Evolutionary conservation across 2,113 vertebrate genomes (phyloP).

Genomic region (Daubentonia madagascariensis): DNA sequence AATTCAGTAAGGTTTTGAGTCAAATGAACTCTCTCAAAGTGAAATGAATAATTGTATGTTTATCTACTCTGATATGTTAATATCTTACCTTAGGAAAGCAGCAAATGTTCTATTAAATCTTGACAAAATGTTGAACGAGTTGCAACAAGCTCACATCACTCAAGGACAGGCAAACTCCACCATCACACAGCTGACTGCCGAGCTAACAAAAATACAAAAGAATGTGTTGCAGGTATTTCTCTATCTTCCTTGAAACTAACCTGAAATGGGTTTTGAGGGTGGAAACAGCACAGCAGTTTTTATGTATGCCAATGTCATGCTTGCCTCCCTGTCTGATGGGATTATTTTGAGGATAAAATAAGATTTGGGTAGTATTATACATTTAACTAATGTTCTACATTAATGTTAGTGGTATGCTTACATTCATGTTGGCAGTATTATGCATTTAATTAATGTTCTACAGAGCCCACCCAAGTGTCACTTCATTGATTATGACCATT

Average conservation of each 20-base stretch:
- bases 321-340: not conserved
- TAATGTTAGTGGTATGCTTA: not conserved
- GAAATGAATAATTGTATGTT: slow-evolving; percentile 48
- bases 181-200: slow-evolving; percentile 72
- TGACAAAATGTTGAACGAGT: slow-evolving; percentile 71
- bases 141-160: slow-evolving; percentile 80
- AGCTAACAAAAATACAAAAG: slow-evolving; percentile 70
- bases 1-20: slow-evolving; percentile 45
- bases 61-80: slow-evolving; percentile 49
- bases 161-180: slow-evolving; percentile 77
- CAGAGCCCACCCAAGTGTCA: not conserved
- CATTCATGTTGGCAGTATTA: not conserved
- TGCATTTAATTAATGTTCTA: not conserved
- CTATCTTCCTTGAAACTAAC: slow-evolving; percentile 45
- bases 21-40: not conserved
- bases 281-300: not conserved
- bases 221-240: slow-evolving; percentile 81
- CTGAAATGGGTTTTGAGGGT: not conserved
- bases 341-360: not conserved
- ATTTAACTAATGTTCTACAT: not conserved
- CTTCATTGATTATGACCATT: not conserved
- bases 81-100: slow-evolving; percentile 82
- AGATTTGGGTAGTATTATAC: not conserved
- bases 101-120: slow-evolving; percentile 77
- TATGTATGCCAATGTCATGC: not conserved